These are phyloP conservation scores for Pseudobourletiella spinata DNA, from an alignment of 1,140 invertebrate genomes.

Conservation along the genomic window DNA sequence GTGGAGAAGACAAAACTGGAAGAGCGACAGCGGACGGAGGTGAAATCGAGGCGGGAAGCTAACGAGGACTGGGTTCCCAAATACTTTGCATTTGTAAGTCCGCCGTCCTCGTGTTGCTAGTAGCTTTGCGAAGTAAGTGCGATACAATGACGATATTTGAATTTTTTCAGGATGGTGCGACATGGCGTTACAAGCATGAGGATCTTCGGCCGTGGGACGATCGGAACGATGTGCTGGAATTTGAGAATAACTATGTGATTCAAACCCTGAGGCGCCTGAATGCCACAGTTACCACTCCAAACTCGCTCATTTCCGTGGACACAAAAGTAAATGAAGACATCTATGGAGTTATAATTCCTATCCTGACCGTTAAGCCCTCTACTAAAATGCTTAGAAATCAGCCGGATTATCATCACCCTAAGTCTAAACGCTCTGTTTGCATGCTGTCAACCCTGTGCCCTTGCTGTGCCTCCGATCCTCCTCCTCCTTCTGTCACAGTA, in stretches of 20 bases:
- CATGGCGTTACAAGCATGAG: constrained; percentile 67
- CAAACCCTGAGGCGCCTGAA: constrained; percentile 45
- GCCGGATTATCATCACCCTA: neutral
- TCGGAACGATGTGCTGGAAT: constrained; percentile 70
- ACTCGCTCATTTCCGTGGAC: constrained; percentile 37
- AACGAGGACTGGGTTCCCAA: constrained; percentile 57
- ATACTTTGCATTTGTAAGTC: constrained; percentile 60
- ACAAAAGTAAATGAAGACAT: constrained; percentile 18
- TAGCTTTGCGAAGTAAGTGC: neutral
- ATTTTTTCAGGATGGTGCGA: constrained; percentile 49
- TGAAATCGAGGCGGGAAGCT: constrained; percentile 54
- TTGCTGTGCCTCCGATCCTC: neutral
- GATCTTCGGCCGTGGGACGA: constrained; percentile 71
- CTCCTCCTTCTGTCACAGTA: no score
- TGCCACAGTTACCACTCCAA: constrained; percentile 40
- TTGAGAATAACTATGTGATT: constrained; percentile 50
- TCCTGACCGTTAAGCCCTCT: neutral
- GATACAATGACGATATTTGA: neutral
- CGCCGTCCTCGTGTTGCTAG: neutral
- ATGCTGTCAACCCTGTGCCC: neutral
- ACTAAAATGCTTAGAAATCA: neutral
- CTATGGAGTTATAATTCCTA: neutral
- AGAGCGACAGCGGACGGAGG: constrained; percentile 66
- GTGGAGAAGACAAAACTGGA: constrained; percentile 81
- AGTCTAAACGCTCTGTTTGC: neutral